A percentile compares a stretch with the other conserved stretches of the same genome.
phyloP scores from a whole-genome alignment of 2,888 invertebrate species.

The Amphipoea oculea region DNA sequence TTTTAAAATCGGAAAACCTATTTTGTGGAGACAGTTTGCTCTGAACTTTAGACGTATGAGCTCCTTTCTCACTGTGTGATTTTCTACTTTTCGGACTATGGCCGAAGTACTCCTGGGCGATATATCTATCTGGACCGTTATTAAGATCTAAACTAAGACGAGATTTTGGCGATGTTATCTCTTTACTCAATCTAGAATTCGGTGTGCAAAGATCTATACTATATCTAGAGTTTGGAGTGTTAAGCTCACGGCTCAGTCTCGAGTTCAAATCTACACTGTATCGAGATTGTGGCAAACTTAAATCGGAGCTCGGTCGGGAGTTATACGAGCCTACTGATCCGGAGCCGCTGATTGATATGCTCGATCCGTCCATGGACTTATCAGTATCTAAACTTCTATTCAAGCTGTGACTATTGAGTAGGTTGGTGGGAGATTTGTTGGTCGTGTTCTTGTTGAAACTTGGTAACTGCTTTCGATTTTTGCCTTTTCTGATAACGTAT shows the following conservation, averaged over 20 bases:
- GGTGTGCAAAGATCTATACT: conserved; percentile 92
- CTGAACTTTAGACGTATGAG: conserved; percentile 78
- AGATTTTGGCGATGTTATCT: conserved; percentile 91
- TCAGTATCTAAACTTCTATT: conserved; percentile 88
- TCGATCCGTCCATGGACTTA: conserved; percentile 87
- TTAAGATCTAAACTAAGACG: conserved; percentile 91
- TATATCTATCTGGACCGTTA: conserved; percentile 87
- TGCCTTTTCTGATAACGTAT: conserved; percentile 95
- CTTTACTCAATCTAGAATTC: conserved; percentile 90
- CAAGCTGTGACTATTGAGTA: conserved; percentile 86
- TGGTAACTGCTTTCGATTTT: conserved; percentile 92
- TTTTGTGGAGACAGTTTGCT: conserved; percentile 90
- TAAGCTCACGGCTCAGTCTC: conserved; percentile 90
- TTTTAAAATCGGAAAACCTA: conserved; percentile 91
- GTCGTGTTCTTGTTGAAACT: conserved; percentile 89
- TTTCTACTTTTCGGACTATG: conserved; percentile 89
- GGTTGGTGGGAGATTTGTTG: conserved; percentile 83
- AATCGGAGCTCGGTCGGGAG: conserved; percentile 91
- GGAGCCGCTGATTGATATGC: conserved; percentile 88
- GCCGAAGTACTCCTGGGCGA: conserved; percentile 85
- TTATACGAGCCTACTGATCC: conserved; percentile 91
- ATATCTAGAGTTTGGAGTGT: conserved; percentile 92
- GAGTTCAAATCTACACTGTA: conserved; percentile 91
- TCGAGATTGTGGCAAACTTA: conserved; percentile 91
- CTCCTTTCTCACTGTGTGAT: conserved; percentile 79